A percentile compares a stretch with the other conserved stretches of the same genome.
These are phyloP conservation scores for Dendrolimus houi DNA, from an alignment of 2,888 invertebrate species.

Conservation along the genomic window DNA sequence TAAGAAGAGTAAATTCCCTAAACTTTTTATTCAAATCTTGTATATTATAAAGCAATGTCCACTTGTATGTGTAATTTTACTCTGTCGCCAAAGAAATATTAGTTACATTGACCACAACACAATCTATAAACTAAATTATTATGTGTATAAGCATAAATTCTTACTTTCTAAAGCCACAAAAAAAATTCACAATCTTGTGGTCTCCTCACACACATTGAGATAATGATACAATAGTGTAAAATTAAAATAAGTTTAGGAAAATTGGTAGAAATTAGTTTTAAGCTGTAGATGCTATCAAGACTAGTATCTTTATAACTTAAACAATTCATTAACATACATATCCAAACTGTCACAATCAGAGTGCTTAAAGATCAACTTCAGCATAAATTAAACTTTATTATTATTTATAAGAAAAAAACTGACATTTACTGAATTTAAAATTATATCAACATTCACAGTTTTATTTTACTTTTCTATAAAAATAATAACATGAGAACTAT, in stretches of 20 bases:
- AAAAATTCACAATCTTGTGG: neutral
- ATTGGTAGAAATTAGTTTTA: neutral
- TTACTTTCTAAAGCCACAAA: slow-evolving; percentile 6
- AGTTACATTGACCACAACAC: slow-evolving; percentile 30
- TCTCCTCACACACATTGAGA: neutral
- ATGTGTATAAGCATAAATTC: neutral
- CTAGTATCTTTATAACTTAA: neutral
- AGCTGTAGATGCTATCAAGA: neutral
- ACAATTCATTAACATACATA: neutral
- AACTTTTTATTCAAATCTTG: no score
- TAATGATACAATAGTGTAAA: slow-evolving; percentile 10
- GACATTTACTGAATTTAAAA: no score
- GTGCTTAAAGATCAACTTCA: no score
- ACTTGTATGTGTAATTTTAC: neutral
- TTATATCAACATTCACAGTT: no score
- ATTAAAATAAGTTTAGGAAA: neutral
- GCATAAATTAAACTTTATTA: no score
- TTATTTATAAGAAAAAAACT: no score
- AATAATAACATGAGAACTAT: no score
- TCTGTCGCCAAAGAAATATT: slow-evolving; percentile 16
- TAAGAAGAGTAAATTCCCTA: no score
- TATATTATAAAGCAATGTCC: no score
- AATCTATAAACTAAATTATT: slow-evolving; percentile 14
- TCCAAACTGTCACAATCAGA: no score
- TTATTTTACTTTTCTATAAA: no score